Conservation (phyloP, 2,113 vertebrate species). For the Hippocampus abdominalis region DNA sequence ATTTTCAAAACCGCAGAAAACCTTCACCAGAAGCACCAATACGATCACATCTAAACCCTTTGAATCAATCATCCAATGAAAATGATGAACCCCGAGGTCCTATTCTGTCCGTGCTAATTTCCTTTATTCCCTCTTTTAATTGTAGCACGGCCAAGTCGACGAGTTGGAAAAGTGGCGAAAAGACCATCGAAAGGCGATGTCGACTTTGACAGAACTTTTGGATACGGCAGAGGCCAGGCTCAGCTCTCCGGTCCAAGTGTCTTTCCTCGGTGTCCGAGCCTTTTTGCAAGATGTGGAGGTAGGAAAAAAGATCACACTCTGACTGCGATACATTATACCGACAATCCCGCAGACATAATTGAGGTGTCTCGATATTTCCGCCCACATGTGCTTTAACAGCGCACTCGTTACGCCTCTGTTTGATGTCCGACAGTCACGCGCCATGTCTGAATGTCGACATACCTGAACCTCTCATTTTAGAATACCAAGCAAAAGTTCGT, state of each 20-base stretch:
- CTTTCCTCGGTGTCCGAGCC: constrained; percentile 80
- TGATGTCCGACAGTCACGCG: not conserved
- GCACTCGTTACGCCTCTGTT: not conserved
- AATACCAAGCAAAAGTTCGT: constrained; percentile 85
- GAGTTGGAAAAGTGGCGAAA: constrained; percentile 85
- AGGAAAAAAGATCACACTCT: constrained; percentile 15
- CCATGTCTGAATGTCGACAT: not conserved
- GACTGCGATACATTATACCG: not conserved
- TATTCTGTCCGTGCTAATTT: not conserved
- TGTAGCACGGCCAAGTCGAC: constrained; percentile 83
- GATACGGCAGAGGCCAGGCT: constrained; percentile 80
- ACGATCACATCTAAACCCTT: too few relatives aligned
- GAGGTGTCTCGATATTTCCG: not conserved
- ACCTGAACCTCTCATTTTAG: constrained; percentile 60
- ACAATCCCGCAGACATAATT: not conserved
- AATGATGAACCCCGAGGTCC: too few relatives aligned
- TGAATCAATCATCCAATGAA: too few relatives aligned
- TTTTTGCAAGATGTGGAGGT: constrained; percentile 90
- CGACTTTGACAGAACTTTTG: constrained; percentile 78
- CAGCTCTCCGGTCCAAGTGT: constrained; percentile 78
- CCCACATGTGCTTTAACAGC: not conserved
- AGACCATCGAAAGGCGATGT: constrained; percentile 78
- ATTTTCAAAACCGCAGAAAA: too few relatives aligned
- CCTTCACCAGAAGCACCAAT: too few relatives aligned
- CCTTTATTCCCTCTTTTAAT: not conserved